Evolutionary conservation across 2,797 vertebrate genomes (phyloP).

Genomic region (Balearica regulorum): DNA sequence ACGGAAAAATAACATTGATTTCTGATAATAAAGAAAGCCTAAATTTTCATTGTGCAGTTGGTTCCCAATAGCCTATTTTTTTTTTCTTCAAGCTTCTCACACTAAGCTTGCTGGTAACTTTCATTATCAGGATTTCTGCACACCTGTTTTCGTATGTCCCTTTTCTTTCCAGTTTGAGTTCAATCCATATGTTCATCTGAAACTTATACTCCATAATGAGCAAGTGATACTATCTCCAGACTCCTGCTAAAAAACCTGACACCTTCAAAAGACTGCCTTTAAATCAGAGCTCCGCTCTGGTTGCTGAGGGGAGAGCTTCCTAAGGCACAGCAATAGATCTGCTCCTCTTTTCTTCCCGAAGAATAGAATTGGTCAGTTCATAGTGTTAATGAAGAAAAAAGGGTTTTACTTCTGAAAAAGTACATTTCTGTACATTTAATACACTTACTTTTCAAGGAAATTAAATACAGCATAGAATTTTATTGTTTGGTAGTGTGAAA

Average conservation of each 20-base stretch:
- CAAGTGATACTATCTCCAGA: not conserved
- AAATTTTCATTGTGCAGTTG: not conserved
- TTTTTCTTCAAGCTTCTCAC: not conserved
- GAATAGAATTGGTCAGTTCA: not conserved
- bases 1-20: not conserved
- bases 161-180: not conserved
- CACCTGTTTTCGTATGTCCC: not conserved
- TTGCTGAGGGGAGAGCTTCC: not conserved
- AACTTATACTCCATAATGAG: rapidly evolving
- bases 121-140: not conserved
- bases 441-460: not conserved
- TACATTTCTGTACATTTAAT: not conserved
- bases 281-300: not conserved
- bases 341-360: not conserved
- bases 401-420: not conserved
- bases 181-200: not conserved
- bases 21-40: not conserved
- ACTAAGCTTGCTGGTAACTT: not conserved
- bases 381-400: not conserved
- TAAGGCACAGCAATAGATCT: not conserved
- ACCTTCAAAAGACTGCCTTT: not conserved
- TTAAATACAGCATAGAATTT: not conserved
- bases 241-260: not conserved
- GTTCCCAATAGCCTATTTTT: not conserved
- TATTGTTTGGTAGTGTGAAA: not conserved